Evolutionary conservation across 2,888 invertebrate genomes (phyloP), one percentile per base, ranked within the genome.

Genomic region (Dromius quadrimaculatus): DNA sequence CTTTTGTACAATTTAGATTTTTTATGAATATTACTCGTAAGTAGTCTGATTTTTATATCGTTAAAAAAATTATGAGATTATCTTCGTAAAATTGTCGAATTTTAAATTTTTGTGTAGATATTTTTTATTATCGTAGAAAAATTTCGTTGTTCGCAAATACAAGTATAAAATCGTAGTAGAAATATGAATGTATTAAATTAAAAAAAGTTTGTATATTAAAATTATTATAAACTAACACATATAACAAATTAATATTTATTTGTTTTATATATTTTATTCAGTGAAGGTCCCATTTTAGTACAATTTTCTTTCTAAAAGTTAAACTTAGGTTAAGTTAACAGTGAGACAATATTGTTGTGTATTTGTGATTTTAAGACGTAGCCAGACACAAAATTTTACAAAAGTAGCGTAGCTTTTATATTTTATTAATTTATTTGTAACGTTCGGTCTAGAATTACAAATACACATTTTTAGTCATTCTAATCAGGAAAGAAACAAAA

Each of bases 281-380:
- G 20, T 47, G 23, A 64, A 45, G 47, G 45, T 64, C 43, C 32
- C 47, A 45, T 45, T 45, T 36, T 45, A 64, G 64, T 64, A 64
- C 64, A 64, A 64, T 45, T 64, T 64, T 47, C 47, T 64, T 45
- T 64, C 47, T 45, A 64, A 64, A 64, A 64, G 47, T 45, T 45
- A 15, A n/a, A 17, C 6, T 15, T 47, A 62, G 41, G 41, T 62
- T 45, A 64, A 23, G 43, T 38, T 73, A 74, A 74, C 75, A 75
- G 73, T 74, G 74, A 77, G 79, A 79, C 77, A 79, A 78, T 77
- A 77, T 74, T 74, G 72, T 62, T 45, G 64, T 64, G 76, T 77
- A 76, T 76, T 78, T 78, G 77, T 77, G 74, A 75, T 71, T 72
- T n/a, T 74, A 74, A 76, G 77, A 76, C 76, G 72, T 23, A 71